These are phyloP conservation scores for Erannis defoliaria DNA, from an alignment of 2,888 invertebrate genomes.

Conservation along the genomic window DNA sequence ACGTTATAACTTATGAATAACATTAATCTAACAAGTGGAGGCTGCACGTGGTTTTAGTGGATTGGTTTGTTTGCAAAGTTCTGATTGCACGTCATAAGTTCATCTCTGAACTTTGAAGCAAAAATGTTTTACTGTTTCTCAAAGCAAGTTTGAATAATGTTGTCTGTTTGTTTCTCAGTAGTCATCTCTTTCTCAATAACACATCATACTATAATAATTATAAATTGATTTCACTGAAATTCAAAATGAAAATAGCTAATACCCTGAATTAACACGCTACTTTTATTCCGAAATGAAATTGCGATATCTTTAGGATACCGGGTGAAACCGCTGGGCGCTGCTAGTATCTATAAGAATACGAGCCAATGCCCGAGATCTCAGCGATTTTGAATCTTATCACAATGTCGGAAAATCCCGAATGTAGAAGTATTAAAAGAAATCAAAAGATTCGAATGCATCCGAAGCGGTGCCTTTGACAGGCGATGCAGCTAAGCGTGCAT, in stretches of 20 bases:
- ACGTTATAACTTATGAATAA: constrained; percentile 46
- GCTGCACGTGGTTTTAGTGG: constrained; percentile 33
- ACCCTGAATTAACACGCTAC: no score
- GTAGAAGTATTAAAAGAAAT: neutral
- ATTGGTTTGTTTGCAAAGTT: constrained; percentile 37
- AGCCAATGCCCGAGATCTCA: neutral
- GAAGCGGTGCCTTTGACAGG: constrained; percentile 25
- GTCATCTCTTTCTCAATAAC: neutral
- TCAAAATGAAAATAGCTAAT: no score
- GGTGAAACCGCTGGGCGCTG: no score
- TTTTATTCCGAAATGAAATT: no score
- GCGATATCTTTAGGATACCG: no score
- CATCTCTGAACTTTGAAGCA: constrained; percentile 4
- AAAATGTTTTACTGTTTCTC: neutral
- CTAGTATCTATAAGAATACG: neutral
- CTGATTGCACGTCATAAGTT: constrained; percentile 15
- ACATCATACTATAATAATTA: no score
- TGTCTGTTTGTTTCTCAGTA: neutral
- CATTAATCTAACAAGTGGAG: constrained; percentile 41
- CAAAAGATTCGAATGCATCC: constrained; percentile 12
- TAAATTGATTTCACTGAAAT: no score
- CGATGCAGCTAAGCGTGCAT: constrained; percentile 25
- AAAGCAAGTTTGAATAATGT: no score
- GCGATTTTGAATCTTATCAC: neutral
- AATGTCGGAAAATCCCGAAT: neutral